Evolutionary conservation across 2,113 vertebrate genomes (phyloP).

Genomic region (Micromys minutus): DNA sequence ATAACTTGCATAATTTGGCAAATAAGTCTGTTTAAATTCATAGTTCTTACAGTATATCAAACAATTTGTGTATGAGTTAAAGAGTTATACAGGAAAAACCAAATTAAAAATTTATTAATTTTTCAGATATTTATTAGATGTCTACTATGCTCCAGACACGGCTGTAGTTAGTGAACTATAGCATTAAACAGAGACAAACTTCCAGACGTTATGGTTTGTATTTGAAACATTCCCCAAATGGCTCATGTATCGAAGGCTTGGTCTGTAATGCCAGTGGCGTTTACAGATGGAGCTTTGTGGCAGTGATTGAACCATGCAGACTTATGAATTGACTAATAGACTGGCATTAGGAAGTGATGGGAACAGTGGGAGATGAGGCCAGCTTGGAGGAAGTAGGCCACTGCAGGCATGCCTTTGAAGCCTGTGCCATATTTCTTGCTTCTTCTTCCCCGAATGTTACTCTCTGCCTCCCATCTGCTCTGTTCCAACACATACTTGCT

Average conservation of each 20-base stretch:
- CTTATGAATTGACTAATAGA: neutral
- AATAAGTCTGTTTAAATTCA: slow-evolving; percentile 41
- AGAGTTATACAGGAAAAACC: slow-evolving; percentile 15
- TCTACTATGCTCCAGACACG: neutral
- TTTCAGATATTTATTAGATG: slow-evolving; percentile 26
- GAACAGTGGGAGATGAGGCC: no score
- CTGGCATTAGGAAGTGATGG: neutral
- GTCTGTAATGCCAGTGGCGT: neutral
- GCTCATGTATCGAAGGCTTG: neutral
- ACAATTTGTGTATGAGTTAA: slow-evolving; percentile 36
- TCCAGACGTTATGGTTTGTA: neutral
- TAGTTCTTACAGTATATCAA: neutral
- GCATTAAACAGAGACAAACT: slow-evolving; percentile 2
- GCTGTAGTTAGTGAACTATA: neutral
- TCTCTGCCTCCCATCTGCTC: neutral
- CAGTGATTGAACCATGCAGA: neutral
- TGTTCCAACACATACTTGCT: neutral
- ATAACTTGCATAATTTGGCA: neutral
- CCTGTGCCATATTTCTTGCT: neutral
- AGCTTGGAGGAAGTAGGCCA: neutral
- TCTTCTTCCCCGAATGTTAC: neutral
- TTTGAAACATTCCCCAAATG: neutral
- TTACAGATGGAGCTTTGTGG: neutral
- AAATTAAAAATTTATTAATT: slow-evolving; percentile 24
- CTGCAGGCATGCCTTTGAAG: neutral